Evolutionary conservation across 2,888 invertebrate genomes (phyloP).

Genomic region (Polydrusus tereticollis): DNA sequence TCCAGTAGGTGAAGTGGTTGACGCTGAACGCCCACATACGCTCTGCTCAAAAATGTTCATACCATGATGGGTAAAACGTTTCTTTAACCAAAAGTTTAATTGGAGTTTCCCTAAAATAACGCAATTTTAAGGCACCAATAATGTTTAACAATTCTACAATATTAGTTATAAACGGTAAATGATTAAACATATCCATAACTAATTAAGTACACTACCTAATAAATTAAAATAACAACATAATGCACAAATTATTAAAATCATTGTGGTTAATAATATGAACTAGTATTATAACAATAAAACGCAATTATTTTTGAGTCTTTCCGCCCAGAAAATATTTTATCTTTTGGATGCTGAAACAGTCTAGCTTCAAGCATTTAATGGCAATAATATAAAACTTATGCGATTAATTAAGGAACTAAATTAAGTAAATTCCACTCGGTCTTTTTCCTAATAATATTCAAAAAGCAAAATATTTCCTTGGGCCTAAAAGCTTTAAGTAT

Average conservation of each 20-base stretch:
- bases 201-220: constrained; percentile 31
- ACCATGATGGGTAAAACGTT: too few relatives aligned
- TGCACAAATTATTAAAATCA: constrained; percentile 42
- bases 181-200: constrained; percentile 23
- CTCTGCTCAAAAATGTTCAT: too few relatives aligned
- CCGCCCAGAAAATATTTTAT: constrained; percentile 6
- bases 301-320: constrained; percentile 1
- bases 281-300: constrained; percentile 34
- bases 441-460: not conserved
- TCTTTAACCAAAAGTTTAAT: too few relatives aligned
- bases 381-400: not conserved
- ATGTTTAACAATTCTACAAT: constrained; percentile 25
- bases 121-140: constrained; percentile 1
- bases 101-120: not conserved
- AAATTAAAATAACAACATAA: constrained; percentile 38
- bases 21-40: too few relatives aligned
- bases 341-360: not conserved
- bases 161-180: constrained; percentile 23
- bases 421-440: not conserved
- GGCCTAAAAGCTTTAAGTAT: constrained; percentile 14
- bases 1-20: too few relatives aligned
- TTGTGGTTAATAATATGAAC: constrained; percentile 27
- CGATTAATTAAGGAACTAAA: not conserved
- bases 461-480: constrained; percentile 9
- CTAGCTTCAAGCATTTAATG: not conserved